Evolutionary conservation across 2,113 vertebrate species (phyloP).

Genomic region (Catharus fuscescens): DNA sequence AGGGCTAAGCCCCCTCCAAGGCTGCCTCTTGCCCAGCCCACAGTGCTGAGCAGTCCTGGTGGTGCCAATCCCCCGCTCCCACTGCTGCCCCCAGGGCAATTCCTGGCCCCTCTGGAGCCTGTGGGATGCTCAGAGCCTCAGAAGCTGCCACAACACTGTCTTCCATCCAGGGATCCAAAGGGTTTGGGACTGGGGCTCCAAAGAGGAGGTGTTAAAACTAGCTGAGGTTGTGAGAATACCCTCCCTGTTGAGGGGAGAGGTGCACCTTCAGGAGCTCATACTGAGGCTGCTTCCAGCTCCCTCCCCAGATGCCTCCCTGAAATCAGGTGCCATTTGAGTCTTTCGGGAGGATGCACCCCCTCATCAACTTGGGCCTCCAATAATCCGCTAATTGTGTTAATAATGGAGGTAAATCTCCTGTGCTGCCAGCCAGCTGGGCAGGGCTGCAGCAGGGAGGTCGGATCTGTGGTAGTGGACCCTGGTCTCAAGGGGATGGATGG

Average conservation of each 20-base stretch:
- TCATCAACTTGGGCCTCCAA: accelerated
- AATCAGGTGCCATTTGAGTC: not conserved
- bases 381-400: not conserved
- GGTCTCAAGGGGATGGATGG: not conserved
- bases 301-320: accelerated
- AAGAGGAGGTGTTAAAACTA: not conserved
- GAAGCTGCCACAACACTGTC: accelerated
- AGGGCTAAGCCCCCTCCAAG: not conserved
- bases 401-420: not conserved
- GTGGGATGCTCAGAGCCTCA: not conserved
- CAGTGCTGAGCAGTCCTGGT: accelerated
- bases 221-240: not conserved
- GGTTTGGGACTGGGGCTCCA: not conserved
- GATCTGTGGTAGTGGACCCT: not conserved
- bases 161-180: accelerated
- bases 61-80: accelerated
- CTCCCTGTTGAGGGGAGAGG: not conserved
- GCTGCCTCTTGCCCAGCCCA: accelerated
- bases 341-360: not conserved
- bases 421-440: not conserved
- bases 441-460: accelerated
- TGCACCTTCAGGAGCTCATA: accelerated
- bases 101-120: not conserved
- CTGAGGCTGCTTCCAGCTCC: not conserved
- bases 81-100: not conserved